Base-by-base conservation (phyloP, 2,888 invertebrate genomes). In the Orthonevra nobilis region DNA sequence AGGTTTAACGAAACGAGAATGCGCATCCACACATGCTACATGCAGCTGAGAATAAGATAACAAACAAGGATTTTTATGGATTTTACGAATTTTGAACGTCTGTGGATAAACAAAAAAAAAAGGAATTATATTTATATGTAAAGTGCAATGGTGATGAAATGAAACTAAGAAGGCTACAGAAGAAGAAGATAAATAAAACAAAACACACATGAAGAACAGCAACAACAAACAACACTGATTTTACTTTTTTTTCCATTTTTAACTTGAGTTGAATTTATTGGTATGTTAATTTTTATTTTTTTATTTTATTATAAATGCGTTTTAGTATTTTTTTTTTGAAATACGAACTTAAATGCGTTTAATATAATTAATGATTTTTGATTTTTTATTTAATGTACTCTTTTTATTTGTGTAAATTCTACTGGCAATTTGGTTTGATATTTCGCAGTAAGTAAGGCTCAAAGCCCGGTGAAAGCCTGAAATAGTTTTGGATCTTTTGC, bases 111-210 rank as follows among this genome's bases (percentile, higher is more conserved):
- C 9, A 38, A 40, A 34, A 34, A 23, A 34, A 30, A 30, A 30
- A 54, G n/a, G 32, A 32, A 14, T n/a, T n/a, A n/a, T n/a, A n/a
- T n/a, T n/a, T n/a, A n/a, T n/a, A n/a, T n/a, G n/a, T 20, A 66
- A 61, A 69, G 77, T 72, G 60, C 77, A 77, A 79, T 79, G 79
- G 61, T 68, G 79, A 79, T 56, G 79, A 79, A 48, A 48, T 66
- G 66, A 56, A 73, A 72, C 79, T 48, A 48, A 66, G 79, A 79
- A 61, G 66, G 77, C 77, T 77, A 77, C 77, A 23, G 74, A 75
- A 61, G 54, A 48, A 61, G 56, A 30, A 58, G 42, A 48, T 48
- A 54, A 63, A 52, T 48, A 54, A 63, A 52, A 69, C 54, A 68
- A 61, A 46, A 75, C 36, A 52, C 30, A 28, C 9, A 36, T 38